Base-by-base conservation (phyloP, 2,797 vertebrate species). In the Molossus molossus region DNA sequence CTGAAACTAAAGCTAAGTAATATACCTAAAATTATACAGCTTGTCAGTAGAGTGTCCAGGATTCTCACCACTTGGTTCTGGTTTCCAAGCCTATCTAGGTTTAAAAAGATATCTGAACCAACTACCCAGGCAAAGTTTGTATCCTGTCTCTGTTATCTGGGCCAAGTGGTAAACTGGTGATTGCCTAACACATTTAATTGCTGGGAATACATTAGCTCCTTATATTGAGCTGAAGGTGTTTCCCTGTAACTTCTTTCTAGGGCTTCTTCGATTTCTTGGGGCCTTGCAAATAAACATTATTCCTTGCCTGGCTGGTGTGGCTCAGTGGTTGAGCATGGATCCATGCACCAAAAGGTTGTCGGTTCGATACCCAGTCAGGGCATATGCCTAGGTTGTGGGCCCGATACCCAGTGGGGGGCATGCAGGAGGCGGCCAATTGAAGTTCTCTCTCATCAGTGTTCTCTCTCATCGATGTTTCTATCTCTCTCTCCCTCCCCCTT, bases 1-100 rank as follows among this genome's bases (percentile, higher is more conserved):
- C 60, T 86, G 50, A 95, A 93, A 86, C 40, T 72, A 80, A 90
- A 94, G 21, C 40, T 64, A 79, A 83, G 53, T 83, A 86, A 89
- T 91, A 88, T 79, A 67, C 69, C 60, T 90, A 85, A 77, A 72
- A 88, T 88, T 88, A 88, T 20, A 80, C 27, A 87, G 50, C 33
- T 93, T 85, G 21, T 91, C 20, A 70, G 45, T 82, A n/a, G 45
- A 90, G 27, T n/a, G 82, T 81, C 23, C 15, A 58, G 50, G 57
- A 92, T 92, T 96, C 53, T 91, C 5, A 58, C 7, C 50, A 69
- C 10, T 75, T 93, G 75, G 15, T 93, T 90, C 60, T 95, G n/a
- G 29, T 45, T 93, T 76, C 20, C 90, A 73, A 69, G 64, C 70
- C 70, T 70, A 23, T 37, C 72, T 70, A 57, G 10, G 8, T 81